A percentile compares a stretch with the other conserved stretches of the same genome.
Conservation (phyloP, 2,113 vertebrate species). For the Pongo pygmaeus region DNA sequence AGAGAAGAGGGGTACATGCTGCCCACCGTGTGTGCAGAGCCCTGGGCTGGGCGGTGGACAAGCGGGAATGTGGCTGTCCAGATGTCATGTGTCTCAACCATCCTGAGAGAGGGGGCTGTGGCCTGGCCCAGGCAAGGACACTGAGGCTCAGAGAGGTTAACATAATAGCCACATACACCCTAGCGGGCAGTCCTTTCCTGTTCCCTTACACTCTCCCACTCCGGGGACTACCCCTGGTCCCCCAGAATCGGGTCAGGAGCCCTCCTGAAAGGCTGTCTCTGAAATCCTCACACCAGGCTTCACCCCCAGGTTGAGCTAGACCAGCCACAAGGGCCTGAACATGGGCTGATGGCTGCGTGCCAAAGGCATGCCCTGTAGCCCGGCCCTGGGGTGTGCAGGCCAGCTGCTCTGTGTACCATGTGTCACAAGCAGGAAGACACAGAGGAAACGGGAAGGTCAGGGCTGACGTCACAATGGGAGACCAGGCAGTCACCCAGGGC, state of each 20-base stretch:
- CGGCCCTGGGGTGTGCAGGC: rapidly evolving
- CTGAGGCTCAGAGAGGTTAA: background rate
- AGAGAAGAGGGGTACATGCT: too few species aligned
- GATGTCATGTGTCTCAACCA: background rate
- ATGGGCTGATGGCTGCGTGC: rapidly evolving
- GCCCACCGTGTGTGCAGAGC: background rate
- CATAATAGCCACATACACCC: background rate
- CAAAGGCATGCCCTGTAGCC: background rate
- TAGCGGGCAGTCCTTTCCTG: background rate
- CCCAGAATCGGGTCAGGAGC: background rate
- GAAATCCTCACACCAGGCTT: background rate
- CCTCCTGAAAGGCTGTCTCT: background rate
- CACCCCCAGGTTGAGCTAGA: rapidly evolving
- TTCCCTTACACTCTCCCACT: background rate
- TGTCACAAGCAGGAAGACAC: background rate
- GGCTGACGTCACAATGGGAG: background rate
- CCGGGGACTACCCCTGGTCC: too few species aligned
- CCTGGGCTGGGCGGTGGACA: background rate
- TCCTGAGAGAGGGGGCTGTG: background rate
- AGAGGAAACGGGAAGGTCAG: background rate
- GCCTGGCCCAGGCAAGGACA: background rate
- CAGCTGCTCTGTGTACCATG: rapidly evolving
- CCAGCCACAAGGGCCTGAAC: background rate
- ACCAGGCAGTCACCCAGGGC: background rate
- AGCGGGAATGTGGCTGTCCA: background rate